These are phyloP conservation scores for Rhyacichthys aspro DNA, from an alignment of 2,797 vertebrate species.

Conservation along the genomic window DNA sequence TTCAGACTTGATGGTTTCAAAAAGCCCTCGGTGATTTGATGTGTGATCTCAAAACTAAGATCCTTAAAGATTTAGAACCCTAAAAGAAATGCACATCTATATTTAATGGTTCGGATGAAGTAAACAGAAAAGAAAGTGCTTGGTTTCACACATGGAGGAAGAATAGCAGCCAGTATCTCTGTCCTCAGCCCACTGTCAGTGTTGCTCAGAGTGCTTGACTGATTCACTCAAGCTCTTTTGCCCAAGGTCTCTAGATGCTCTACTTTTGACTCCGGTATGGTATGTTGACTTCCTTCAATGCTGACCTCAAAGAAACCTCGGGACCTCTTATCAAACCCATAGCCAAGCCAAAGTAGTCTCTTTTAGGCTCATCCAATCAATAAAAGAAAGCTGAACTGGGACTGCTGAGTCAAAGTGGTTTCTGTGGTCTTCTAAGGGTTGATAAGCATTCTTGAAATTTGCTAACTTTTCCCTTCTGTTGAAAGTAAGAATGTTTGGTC, in stretches of 20 bases:
- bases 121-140: background rate
- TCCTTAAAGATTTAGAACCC: background rate
- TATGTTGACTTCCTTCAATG: constrained; percentile 4
- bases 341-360: background rate
- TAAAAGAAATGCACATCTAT: background rate
- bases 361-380: background rate
- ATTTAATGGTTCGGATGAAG: background rate
- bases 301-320: constrained; percentile 4
- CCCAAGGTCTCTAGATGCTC: constrained; percentile 43
- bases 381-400: background rate
- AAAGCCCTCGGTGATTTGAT: background rate
- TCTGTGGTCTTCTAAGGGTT: background rate
- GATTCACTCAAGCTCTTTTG: constrained; percentile 41
- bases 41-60: background rate
- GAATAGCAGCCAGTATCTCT: constrained; percentile 15
- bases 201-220: constrained; percentile 47
- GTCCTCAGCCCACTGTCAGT: constrained; percentile 38
- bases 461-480: constrained; percentile 4
- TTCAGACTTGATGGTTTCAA: background rate
- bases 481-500: background rate
- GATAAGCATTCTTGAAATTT: background rate
- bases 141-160: constrained; percentile 3
- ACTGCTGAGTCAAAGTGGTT: background rate
- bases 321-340: background rate
- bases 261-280: constrained; percentile 32